phyloP scores from a whole-genome alignment of 2,888 invertebrate genomes.

The Labia minor region DNA sequence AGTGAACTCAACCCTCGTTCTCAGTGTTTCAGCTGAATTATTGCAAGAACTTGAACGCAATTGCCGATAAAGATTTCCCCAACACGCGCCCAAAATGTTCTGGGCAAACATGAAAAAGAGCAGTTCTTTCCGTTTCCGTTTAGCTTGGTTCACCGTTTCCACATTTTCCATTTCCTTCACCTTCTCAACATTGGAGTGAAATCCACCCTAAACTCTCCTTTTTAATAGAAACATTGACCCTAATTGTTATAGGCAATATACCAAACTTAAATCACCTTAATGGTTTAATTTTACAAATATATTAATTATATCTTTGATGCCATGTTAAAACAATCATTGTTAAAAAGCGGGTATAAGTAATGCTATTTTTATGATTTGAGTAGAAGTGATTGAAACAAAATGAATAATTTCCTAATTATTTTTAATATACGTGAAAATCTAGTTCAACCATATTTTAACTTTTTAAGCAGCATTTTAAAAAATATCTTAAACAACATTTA shows the following conservation, averaged over 20 bases:
- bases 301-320: too few relatives aligned
- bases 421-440: too few relatives aligned
- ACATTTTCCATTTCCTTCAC: not conserved
- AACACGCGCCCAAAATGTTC: not conserved
- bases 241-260: not conserved
- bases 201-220: not conserved
- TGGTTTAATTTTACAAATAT: too few relatives aligned
- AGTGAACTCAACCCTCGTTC: not conserved
- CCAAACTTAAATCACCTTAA: too few relatives aligned
- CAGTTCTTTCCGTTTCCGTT: not conserved
- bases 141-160: not conserved
- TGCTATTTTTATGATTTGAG: too few relatives aligned
- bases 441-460: too few relatives aligned
- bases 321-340: too few relatives aligned
- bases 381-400: too few relatives aligned
- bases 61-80: not conserved
- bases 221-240: slow-evolving; percentile 13
- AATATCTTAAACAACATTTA: too few relatives aligned
- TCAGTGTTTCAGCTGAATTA: not conserved
- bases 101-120: not conserved
- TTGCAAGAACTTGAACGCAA: not conserved
- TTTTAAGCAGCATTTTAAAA: too few relatives aligned
- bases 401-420: too few relatives aligned
- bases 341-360: too few relatives aligned
- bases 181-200: not conserved